These are phyloP conservation scores for Achroia grisella DNA, from an alignment of 1,140 invertebrate species.

Conservation along the genomic window DNA sequence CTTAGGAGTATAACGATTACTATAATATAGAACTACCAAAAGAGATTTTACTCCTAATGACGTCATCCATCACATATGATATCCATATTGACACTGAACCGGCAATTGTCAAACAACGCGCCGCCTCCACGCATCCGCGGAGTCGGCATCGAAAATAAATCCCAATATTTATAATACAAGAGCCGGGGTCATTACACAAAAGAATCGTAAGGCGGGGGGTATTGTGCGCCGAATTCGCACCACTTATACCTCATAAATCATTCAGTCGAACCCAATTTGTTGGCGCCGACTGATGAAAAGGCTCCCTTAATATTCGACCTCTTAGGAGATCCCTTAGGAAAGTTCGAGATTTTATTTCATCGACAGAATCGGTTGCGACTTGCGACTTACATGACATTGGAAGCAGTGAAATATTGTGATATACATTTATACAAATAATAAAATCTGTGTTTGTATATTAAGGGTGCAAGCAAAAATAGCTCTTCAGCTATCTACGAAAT, in stretches of 20 bases:
- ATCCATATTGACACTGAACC: not conserved
- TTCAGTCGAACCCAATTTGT: slow-evolving; percentile 30
- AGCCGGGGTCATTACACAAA: slow-evolving; percentile 12
- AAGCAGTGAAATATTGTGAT: slow-evolving; percentile 1
- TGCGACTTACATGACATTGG: slow-evolving; percentile 1
- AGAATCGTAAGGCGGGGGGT: slow-evolving; percentile 1
- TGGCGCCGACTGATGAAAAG: slow-evolving; percentile 28
- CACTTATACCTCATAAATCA: slow-evolving; percentile 29
- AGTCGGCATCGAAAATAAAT: not conserved
- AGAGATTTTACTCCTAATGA: too few relatives aligned
- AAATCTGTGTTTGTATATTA: too few relatives aligned
- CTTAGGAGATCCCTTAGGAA: slow-evolving; percentile 9
- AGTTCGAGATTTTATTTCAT: slow-evolving; percentile 13
- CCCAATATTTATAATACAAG: slow-evolving; percentile 8
- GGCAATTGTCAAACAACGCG: too few relatives aligned
- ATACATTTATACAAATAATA: too few relatives aligned
- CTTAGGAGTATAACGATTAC: too few relatives aligned
- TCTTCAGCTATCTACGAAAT: too few relatives aligned
- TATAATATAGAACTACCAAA: too few relatives aligned
- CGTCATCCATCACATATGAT: not conserved
- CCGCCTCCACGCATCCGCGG: too few relatives aligned
- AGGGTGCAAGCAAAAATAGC: too few relatives aligned
- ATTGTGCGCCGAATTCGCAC: slow-evolving; percentile 8
- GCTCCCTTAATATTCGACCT: slow-evolving; percentile 17
- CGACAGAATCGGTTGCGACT: slow-evolving; percentile 5